These are phyloP conservation scores for Colossoma macropomum DNA, from an alignment of 2,113 vertebrate genomes.

Conservation along the genomic window DNA sequence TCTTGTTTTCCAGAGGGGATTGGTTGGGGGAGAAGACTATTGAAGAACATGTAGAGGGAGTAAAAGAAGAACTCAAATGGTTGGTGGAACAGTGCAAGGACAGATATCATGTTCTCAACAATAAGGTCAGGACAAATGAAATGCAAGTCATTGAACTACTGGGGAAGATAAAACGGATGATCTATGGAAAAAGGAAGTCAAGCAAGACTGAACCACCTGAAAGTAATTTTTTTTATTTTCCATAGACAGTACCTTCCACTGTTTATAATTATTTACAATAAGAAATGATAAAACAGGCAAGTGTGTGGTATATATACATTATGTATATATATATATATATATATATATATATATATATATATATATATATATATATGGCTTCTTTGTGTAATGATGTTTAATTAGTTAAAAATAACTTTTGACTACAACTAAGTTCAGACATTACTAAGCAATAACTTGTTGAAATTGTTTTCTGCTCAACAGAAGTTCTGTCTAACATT, in stretches of 20 bases:
- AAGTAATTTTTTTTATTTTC: neutral
- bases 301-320: too few relatives aligned
- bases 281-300: too few relatives aligned
- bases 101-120: constrained; percentile 45
- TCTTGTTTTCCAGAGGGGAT: constrained; percentile 37
- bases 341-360: too few relatives aligned
- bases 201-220: neutral
- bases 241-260: neutral
- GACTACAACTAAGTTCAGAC: too few relatives aligned
- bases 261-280: too few relatives aligned
- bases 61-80: constrained; percentile 20
- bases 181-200: constrained; percentile 1
- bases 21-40: constrained; percentile 24
- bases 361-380: too few relatives aligned
- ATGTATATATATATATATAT: too few relatives aligned
- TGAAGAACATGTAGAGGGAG: constrained; percentile 16
- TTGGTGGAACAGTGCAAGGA: constrained; percentile 29
- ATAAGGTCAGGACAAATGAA: constrained; percentile 34
- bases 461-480: too few relatives aligned
- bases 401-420: too few relatives aligned
- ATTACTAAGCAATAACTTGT: too few relatives aligned
- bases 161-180: constrained; percentile 27
- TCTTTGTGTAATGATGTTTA: too few relatives aligned
- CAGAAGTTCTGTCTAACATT: too few relatives aligned
- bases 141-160: constrained; percentile 41